Base-by-base conservation (phyloP, 2,113 vertebrate species). In the Acrocephalus arundinaceus region DNA sequence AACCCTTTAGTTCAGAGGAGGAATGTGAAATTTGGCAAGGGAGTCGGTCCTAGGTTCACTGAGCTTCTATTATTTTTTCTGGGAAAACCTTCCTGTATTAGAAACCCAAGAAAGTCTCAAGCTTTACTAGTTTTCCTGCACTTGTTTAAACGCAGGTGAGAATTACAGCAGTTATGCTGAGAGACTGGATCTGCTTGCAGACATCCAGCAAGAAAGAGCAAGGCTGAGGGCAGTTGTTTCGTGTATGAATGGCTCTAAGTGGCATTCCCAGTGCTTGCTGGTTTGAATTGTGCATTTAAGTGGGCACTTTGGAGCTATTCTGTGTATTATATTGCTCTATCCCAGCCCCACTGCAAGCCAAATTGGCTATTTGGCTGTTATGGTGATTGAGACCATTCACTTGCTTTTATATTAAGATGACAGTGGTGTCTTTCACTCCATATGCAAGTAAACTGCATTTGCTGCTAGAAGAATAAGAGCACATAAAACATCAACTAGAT, bases 211-310 rank as follows among this genome's bases (percentile, higher is more conserved):
- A 72, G n/a, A 15, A 72, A 33, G 30, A 15, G 25, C 13, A 63
- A 68, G 39, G 48, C 58, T 68, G 35, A 20, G 23, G 23, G 5
- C 3, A 18, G 18, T n/a, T 37, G 27, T 63, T 37, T 43, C 2
- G 6, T 15, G 6, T 24, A 31, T 0, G 0, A 71, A 74, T 0
- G 5, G 28, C 13, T 22, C 57, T 1, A 5, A 41, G 31, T 46
- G 39, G 15, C 43, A 14, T 37, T 62, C 20, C 39, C 65, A 62
- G 59, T 0, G 2, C n/a, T 87, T 3, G 10, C 30, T 84, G 45
- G 48, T 73, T 45, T 8, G 2, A 23, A 21, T 28, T 35, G 1
- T 9, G 20, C 4, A 1, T 35, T 79, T 25, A 35, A 28, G 11
- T 21, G 35, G 20, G 28, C 39, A 23, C 15, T 58, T 66, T 7